phyloP scores from a whole-genome alignment of 2,888 invertebrate genomes.

The Latrodectus elegans region DNA sequence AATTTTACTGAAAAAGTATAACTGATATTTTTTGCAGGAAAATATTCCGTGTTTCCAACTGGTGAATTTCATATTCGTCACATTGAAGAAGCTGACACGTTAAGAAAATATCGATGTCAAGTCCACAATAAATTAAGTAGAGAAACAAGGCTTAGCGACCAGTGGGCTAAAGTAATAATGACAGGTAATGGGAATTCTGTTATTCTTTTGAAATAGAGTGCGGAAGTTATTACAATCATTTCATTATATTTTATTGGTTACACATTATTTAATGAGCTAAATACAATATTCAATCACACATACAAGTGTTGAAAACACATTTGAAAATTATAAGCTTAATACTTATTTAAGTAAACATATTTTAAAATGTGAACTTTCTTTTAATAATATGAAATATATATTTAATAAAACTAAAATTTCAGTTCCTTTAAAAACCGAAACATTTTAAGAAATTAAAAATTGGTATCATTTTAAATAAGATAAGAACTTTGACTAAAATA shows the following conservation, averaged over 20 bases:
- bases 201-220: too few species aligned
- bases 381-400: too few species aligned
- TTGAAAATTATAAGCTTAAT: too few species aligned
- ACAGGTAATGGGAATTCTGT: constrained; percentile 79
- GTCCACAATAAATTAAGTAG: constrained; percentile 89
- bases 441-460: too few species aligned
- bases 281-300: not conserved
- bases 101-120: constrained; percentile 86
- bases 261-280: not conserved
- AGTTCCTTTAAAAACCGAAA: too few species aligned
- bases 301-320: too few species aligned
- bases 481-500: too few species aligned
- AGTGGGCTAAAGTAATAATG: constrained; percentile 83
- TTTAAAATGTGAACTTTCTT: too few species aligned
- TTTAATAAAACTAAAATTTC: too few species aligned
- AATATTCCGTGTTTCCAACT: constrained; percentile 80
- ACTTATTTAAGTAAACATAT: too few species aligned
- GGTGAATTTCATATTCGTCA: constrained; percentile 89
- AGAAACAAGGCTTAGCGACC: constrained; percentile 82
- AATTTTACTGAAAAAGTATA: not conserved
- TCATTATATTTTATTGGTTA: not conserved
- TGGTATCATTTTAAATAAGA: too few species aligned
- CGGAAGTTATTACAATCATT: too few species aligned
- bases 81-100: constrained; percentile 85
- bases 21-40: constrained; percentile 35